Conservation (phyloP, 2,888 invertebrate species). For the Acanthosoma haemorrhoidale region DNA sequence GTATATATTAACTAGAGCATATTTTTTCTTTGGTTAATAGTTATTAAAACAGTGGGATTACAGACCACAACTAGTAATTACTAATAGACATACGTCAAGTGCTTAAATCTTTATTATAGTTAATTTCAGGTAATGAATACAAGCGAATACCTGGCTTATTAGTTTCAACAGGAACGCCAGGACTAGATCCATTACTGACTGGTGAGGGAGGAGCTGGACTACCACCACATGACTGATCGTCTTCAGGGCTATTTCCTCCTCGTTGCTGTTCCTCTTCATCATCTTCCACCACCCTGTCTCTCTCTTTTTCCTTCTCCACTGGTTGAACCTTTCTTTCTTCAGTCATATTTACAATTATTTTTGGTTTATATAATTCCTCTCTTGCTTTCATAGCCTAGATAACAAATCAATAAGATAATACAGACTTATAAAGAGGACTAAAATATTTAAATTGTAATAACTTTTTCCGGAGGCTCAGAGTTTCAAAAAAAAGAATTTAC, state of each 20-base stretch:
- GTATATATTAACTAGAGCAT: too few relatives aligned
- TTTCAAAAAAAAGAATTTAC: not conserved
- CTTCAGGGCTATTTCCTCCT: constrained; percentile 40
- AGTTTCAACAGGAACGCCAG: constrained; percentile 19
- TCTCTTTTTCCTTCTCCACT: constrained; percentile 45
- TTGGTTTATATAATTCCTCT: constrained; percentile 78
- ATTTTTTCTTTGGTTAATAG: too few relatives aligned
- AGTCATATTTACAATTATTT: constrained; percentile 61
- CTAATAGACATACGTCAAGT: too few relatives aligned
- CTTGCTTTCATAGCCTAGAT: constrained; percentile 61
- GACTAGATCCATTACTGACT: constrained; percentile 36
- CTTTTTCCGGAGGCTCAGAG: too few relatives aligned
- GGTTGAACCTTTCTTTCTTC: constrained; percentile 47
- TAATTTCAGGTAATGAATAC: not conserved
- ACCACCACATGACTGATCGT: constrained; percentile 32
- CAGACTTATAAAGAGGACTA: not conserved
- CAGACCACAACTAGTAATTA: too few relatives aligned
- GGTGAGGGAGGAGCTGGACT: constrained; percentile 41
- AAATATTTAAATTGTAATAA: not conserved
- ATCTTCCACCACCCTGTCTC: constrained; percentile 44
- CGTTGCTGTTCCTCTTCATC: constrained; percentile 47
- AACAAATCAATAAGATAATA: not conserved
- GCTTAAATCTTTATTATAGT: not conserved
- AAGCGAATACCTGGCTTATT: constrained; percentile 9
- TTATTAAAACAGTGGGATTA: too few relatives aligned